Evolutionary conservation across 2,113 vertebrate genomes (phyloP).

Genomic region (Gymnorhina tibicen): DNA sequence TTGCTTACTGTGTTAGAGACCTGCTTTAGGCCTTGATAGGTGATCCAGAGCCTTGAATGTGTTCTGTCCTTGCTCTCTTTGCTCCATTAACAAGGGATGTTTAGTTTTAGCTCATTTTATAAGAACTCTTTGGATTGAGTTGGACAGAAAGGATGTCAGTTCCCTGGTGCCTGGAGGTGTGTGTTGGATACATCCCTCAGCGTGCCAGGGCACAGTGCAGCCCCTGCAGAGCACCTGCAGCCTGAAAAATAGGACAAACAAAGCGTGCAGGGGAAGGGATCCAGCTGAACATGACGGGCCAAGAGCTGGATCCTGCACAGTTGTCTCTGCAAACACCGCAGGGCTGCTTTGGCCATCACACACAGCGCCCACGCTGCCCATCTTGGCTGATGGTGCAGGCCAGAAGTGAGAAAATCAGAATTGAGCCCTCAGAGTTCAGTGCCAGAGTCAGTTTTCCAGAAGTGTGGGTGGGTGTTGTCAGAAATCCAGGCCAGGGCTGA

Average conservation of each 20-base stretch:
- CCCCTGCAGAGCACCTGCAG: not conserved
- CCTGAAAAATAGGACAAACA: not conserved
- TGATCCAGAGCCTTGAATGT: not conserved
- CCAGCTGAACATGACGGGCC: not conserved
- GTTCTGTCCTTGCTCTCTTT: not conserved
- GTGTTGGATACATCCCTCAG: not conserved
- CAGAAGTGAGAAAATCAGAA: not conserved
- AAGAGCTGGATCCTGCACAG: not conserved
- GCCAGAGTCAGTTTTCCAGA: not conserved
- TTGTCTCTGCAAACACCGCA: not conserved
- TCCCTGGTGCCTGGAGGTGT: not conserved
- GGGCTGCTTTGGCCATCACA: not conserved
- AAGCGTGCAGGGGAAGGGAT: not conserved
- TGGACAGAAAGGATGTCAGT: not conserved
- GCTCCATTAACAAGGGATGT: not conserved
- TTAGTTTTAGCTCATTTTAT: not conserved
- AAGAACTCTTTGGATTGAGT: not conserved
- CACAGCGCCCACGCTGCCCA: not conserved
- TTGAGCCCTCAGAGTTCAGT: not conserved
- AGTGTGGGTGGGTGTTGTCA: not conserved
- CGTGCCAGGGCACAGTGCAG: not conserved
- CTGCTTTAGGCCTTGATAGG: not conserved
- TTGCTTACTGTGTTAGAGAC: not conserved
- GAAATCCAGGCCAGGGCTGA: not conserved
- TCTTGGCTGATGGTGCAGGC: not conserved